These are phyloP conservation scores for Thaumatotibia leucotreta DNA, from an alignment of 1,140 invertebrate species.

Conservation along the genomic window DNA sequence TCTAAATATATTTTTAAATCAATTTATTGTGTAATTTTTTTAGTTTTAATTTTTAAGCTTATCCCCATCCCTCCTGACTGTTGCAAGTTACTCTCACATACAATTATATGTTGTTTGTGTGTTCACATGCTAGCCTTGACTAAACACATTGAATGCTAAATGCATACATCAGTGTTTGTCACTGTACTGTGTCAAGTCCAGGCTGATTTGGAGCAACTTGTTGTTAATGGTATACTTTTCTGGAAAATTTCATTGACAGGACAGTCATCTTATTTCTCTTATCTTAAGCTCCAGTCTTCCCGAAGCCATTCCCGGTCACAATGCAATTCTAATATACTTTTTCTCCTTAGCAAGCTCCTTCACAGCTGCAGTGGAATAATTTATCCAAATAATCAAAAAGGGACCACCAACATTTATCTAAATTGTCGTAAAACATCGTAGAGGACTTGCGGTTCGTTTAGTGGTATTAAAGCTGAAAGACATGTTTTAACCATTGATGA, in stretches of 20 bases:
- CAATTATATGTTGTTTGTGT: slow-evolving; percentile 5
- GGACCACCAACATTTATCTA: slow-evolving; percentile 55
- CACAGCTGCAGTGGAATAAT: slow-evolving; percentile 74
- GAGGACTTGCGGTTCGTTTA: slow-evolving; percentile 58
- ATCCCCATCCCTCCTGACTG: background rate
- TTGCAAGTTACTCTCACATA: slow-evolving; percentile 1
- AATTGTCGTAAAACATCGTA: slow-evolving; percentile 37
- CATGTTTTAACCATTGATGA: slow-evolving; percentile 76
- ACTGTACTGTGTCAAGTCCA: background rate
- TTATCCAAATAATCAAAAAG: slow-evolving; percentile 48
- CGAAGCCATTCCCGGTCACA: slow-evolving; percentile 28
- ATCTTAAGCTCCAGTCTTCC: slow-evolving; percentile 48
- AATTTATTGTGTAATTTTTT: background rate
- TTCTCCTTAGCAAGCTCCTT: slow-evolving; percentile 62
- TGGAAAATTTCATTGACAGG: slow-evolving; percentile 70
- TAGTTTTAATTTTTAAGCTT: background rate
- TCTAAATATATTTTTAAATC: background rate
- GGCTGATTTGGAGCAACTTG: background rate
- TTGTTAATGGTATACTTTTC: slow-evolving; percentile 26
- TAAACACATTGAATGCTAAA: background rate
- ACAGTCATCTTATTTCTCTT: slow-evolving; percentile 71
- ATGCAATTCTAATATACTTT: slow-evolving; percentile 58
- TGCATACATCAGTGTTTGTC: too few relatives aligned
- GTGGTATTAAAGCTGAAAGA: slow-evolving; percentile 61
- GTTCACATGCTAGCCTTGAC: background rate